Base-by-base conservation (phyloP, 2,888 invertebrate genomes). In the Polydesmus complanatus region DNA sequence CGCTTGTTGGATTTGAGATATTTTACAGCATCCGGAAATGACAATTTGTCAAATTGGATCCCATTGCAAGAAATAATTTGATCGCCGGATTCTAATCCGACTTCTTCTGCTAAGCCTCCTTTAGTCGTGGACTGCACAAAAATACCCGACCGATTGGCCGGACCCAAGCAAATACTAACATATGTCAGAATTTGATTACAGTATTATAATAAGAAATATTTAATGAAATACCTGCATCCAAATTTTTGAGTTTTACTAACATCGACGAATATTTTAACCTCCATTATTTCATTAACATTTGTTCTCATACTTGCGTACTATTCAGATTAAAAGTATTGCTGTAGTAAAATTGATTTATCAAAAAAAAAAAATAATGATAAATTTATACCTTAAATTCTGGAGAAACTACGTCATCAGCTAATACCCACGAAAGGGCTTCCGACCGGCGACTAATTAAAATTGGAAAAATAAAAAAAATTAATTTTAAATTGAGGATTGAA, bases 61-160 rank as follows among this genome's bases (percentile, higher is more conserved):
- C 88, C 89, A 72, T 95, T 94, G 73, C 93, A 93, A 67, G 85
- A 85, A 59, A 93, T 74, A 65, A 95, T 88, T 75, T 93, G 91
- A 74, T 95, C 94, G 3, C 93, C 93, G 0, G 90, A 88, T 68
- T 88, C 80, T 19, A 95, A 76, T 0, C 93, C 93, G 1, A 89
- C 87, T 68, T 90, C 87, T 55, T 88, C 80, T 0, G 93, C 93
- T 61, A 93, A 84, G 53, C 93, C 90, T 26, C 86, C 86, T 67
- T 88, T 88, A 71, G 89, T 85, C 58, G 92, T 90, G 68, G 89
- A 89, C 77, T 94, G 88, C 50, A 92, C 83, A 73, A 86, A 91
- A 67, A 91, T 89, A 49, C 91, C 91, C 1, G 88, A 88, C 70
- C 85, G 85, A 83, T 86, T 86, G 66, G 85, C 84, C 3, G 89